Evolutionary conservation across 2,113 vertebrate genomes (phyloP).

Genomic region (Glareola pratincola): DNA sequence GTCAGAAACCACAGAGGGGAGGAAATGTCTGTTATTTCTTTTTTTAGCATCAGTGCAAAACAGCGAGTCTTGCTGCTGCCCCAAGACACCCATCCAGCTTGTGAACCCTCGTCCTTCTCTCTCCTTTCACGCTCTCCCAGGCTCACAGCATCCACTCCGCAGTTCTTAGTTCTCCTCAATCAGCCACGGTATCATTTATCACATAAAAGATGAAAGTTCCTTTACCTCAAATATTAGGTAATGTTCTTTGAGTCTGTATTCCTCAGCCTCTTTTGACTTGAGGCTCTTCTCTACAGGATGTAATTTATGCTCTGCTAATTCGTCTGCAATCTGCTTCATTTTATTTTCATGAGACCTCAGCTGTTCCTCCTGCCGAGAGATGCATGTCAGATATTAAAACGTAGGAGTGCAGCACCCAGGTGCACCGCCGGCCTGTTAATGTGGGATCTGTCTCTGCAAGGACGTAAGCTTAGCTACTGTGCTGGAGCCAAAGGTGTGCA

Average conservation of each 20-base stretch:
- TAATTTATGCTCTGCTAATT: conserved; percentile 91
- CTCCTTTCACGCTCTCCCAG: not conserved
- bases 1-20: not conserved
- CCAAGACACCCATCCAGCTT: not conserved
- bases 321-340: conserved; percentile 90
- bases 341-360: conserved; percentile 94
- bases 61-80: not conserved
- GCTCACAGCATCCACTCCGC: not conserved
- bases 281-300: conserved; percentile 82
- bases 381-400: not conserved
- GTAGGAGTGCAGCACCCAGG: not conserved
- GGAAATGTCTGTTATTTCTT: not conserved
- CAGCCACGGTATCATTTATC: not conserved
- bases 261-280: conserved; percentile 92
- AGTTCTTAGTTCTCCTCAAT: not conserved
- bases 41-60: not conserved
- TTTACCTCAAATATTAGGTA: conserved; percentile 96
- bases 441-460: not conserved
- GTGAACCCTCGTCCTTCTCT: not conserved
- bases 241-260: conserved; percentile 94
- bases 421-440: not conserved
- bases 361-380: conserved; percentile 87
- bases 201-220: conserved; percentile 15
- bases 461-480: rapidly evolving
- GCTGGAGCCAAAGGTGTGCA: not conserved